Evolutionary conservation across 37 sponge, comb jelly and placozoan genomes (phyloP), one percentile per base, ranked within the genome.

Genomic region (Bolinopsis microptera): DNA sequence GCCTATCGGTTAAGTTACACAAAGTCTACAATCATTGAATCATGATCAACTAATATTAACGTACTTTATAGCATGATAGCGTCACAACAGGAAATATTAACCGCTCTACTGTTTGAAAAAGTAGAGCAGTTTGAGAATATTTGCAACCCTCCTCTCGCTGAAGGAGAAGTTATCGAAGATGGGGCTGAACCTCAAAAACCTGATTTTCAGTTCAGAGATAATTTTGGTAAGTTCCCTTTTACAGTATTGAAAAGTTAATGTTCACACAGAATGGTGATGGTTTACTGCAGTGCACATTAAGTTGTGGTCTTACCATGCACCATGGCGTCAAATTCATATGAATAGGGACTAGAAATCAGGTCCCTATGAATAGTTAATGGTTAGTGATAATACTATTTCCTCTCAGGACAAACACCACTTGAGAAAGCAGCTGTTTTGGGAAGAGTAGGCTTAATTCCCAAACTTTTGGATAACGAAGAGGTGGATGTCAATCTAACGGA

Each of bases 401-500:
- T 13, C 9, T 48, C 61, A 70, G 74, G 74, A n/a, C 82, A 80
- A 30, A 80, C 82, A 23, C 82, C 82, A 2, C 82, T 80, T 35
- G 82, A 80, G 33, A 80, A 80, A 35, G 82, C 82, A 35, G 24
- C 82, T 23, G 82, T 80, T 28, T 35, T 80, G 38, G 82, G 82
- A 13, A 33, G 82, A 33, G 23, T 80, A 23, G 82, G 31, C 3
- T 22, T 80, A 8, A 9, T 80, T 2, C 82, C 82, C 2, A 35
- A 33, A 22, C 82, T 80, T 3, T 21, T 80, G 35, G 38, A 80
- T 32, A 31, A 80, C 1, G 82, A 80, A 30, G 37, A 22, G 35
- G 37, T 80, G 37, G 82, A 80, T 80, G 82, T 80, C 38, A 80
- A 80, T 80, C 82, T 80, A 31, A 37, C 82, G 0, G 82, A 80